These are phyloP conservation scores for Laterallus jamaicensis DNA, from an alignment of 2,113 vertebrate genomes.

Conservation along the genomic window DNA sequence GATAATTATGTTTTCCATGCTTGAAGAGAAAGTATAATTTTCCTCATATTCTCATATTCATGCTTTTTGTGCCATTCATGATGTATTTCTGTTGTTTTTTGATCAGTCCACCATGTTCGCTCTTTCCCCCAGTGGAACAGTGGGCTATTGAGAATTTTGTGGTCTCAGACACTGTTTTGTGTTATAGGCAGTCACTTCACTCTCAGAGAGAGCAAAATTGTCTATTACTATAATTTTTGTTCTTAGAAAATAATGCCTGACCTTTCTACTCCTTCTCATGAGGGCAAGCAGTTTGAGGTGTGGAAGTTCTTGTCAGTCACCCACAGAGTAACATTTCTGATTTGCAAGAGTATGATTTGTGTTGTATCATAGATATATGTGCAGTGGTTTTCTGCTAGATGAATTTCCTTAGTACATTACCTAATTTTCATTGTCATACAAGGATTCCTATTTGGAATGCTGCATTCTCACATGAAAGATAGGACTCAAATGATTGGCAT, in stretches of 20 bases:
- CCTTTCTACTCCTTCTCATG: neutral
- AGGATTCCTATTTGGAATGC: neutral
- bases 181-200: neutral
- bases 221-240: neutral
- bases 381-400: neutral
- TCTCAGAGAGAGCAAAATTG: neutral
- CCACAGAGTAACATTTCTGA: neutral
- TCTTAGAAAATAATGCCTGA: neutral
- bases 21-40: slow-evolving; percentile 2
- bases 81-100: neutral
- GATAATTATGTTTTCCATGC: neutral
- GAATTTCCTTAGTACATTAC: neutral
- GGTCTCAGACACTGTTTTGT: neutral
- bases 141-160: neutral
- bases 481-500: neutral
- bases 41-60: slow-evolving; percentile 6
- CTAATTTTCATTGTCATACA: neutral
- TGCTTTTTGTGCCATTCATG: neutral
- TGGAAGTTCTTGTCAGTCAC: neutral
- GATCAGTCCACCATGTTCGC: neutral
- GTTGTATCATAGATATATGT: neutral
- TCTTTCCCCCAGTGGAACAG: neutral
- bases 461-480: neutral
- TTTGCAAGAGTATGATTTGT: neutral
- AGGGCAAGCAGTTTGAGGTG: neutral